Evolutionary conservation across 2,888 invertebrate genomes (phyloP).

Genomic region (Acleris literana): DNA sequence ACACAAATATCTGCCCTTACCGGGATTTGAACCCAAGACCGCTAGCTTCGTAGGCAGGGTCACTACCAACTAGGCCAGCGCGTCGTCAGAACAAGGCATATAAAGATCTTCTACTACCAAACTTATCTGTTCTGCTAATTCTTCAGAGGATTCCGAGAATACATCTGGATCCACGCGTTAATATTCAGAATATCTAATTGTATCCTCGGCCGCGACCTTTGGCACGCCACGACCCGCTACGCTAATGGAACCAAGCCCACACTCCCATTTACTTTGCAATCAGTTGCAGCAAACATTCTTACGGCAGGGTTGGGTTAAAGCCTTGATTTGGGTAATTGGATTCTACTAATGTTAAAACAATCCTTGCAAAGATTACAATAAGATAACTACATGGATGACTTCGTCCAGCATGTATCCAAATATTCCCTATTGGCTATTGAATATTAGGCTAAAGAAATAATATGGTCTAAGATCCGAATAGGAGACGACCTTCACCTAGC

Average conservation of each 20-base stretch:
- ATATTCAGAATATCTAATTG: slow-evolving; percentile 23
- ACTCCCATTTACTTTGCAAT: slow-evolving; percentile 34
- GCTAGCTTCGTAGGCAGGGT: too few relatives aligned
- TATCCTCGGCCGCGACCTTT: slow-evolving; percentile 34
- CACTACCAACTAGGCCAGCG: too few relatives aligned
- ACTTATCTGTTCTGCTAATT: background rate
- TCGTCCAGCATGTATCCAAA: too few relatives aligned
- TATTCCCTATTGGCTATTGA: too few relatives aligned
- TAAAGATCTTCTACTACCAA: background rate
- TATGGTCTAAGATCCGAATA: too few relatives aligned
- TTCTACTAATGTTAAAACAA: background rate
- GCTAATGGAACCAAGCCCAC: slow-evolving; percentile 37
- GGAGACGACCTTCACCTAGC: too few relatives aligned
- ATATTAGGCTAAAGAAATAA: too few relatives aligned
- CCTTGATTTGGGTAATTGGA: slow-evolving; percentile 30
- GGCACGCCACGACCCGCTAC: slow-evolving; percentile 26
- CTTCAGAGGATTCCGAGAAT: background rate
- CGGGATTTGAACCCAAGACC: too few relatives aligned
- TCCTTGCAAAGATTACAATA: too few relatives aligned
- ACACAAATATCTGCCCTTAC: too few relatives aligned
- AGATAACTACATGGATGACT: background rate
- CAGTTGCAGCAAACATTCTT: slow-evolving; percentile 32
- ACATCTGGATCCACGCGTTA: slow-evolving; percentile 2
- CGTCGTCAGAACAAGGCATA: too few relatives aligned
- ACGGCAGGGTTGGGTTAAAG: slow-evolving; percentile 21